Evolutionary conservation across 2,113 vertebrate species (phyloP), one percentile per base, ranked within the genome.

Genomic region (Ptychochromis oligacanthus): DNA sequence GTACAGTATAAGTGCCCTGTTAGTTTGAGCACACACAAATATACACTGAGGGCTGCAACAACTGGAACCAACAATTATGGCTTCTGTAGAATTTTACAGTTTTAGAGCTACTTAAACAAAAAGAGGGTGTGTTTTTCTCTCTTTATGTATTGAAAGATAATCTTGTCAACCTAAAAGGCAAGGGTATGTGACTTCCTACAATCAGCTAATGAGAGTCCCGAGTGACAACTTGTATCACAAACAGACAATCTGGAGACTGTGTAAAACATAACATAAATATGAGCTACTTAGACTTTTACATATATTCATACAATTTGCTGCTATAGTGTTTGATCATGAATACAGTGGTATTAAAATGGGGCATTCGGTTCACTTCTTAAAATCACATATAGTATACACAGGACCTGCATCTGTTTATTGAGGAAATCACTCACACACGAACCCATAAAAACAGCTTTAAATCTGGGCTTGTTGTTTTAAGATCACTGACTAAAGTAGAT

Each of bases 151-250:
- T 67, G 20, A 77, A 78, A 22, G 7, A 56, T 79, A 67, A 83
- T 88, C 55, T 83, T 67, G 17, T 72, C 26, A 34, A 24, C 17
- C 79, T 81, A 79, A 70, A 65, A 93, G 81, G 79, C 40, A 87
- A 81, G 36, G 24, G 36, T 83, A 38, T 65, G 74, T 58, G 82
- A 58, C 77, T 76, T 59, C 58, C 83, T 89, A 80, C 72, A 83
- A 54, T 77, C 36, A 72, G 75, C 60, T 74, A 59, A 90, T 86
- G 60, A 76, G 38, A 83, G 67, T 75, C 13, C 24, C 24, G 14
- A 79, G 13, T 7, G 26, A 31, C 34, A 52, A 40, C n/a, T 57
- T 89, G 74, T 38, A 15, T n/a, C 58, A 75, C 14, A n/a, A 61
- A 49, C 34, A 7, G 3, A 67, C 31, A 46, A 26, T 54, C 26